Conservation (phyloP, 1,140 invertebrate species). For the Prorops nasuta region DNA sequence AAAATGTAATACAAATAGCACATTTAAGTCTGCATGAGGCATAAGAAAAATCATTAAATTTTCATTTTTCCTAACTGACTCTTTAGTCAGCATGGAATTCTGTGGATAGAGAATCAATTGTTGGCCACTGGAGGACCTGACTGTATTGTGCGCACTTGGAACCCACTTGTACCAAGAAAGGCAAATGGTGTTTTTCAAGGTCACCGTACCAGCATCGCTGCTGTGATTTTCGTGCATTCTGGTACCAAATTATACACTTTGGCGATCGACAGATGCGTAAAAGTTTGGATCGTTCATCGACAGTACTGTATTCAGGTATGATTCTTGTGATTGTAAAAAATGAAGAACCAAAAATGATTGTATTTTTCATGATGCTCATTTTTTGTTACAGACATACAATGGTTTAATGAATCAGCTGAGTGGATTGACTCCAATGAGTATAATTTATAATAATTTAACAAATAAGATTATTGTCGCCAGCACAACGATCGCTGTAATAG, state of each 20-base stretch:
- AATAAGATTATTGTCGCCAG: constrained; percentile 65
- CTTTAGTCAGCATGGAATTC: no score
- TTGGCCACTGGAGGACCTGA: constrained; percentile 73
- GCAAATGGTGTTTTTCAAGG: constrained; percentile 64
- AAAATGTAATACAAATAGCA: no score
- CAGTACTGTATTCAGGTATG: constrained; percentile 62
- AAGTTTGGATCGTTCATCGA: constrained; percentile 67
- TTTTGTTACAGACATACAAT: constrained; percentile 59
- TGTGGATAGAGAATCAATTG: constrained; percentile 54
- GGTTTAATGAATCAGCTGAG: constrained; percentile 61
- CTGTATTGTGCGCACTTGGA: constrained; percentile 72
- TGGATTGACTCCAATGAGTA: constrained; percentile 59
- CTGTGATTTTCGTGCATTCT: constrained; percentile 62
- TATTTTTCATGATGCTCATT: not conserved
- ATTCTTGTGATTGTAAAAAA: constrained; percentile 5
- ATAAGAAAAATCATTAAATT: no score
- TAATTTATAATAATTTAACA: constrained; percentile 64
- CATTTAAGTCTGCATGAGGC: no score
- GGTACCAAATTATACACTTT: constrained; percentile 60
- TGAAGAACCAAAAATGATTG: constrained; percentile 7
- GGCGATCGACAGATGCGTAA: constrained; percentile 66
- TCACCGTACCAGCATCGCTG: constrained; percentile 68
- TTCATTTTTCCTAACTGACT: no score
- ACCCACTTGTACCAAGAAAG: constrained; percentile 68
- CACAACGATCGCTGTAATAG: constrained; percentile 60